A percentile compares a stretch with the other conserved stretches of the same genome.
Conservation (phyloP, 2,113 vertebrate species). For the Cyprinodon brontotheroides region DNA sequence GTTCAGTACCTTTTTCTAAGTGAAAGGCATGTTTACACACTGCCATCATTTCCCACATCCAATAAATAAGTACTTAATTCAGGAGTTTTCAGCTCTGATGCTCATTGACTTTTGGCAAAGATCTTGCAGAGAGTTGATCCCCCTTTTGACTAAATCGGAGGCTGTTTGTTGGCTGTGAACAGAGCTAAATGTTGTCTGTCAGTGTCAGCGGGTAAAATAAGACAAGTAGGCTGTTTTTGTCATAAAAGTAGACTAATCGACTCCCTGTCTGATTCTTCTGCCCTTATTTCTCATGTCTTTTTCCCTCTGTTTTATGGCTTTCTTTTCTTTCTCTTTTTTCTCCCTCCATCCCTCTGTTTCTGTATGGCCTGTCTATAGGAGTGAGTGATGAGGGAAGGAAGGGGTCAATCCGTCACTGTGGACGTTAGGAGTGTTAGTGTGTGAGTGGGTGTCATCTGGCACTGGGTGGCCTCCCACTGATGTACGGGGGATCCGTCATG, state of each 20-base stretch:
- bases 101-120: background rate
- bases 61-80: background rate
- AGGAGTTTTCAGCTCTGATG: background rate
- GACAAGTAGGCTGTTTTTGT: background rate
- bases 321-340: background rate
- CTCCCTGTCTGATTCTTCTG: background rate
- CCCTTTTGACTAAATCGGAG: background rate
- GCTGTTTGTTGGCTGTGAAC: constrained; percentile 6
- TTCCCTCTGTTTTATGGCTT: background rate
- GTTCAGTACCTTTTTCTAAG: background rate
- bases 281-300: background rate
- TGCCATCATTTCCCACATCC: background rate
- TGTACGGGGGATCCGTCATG: constrained; percentile 67
- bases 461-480: constrained; percentile 59
- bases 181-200: constrained; percentile 22
- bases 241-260: background rate
- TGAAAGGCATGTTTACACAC: too few relatives aligned
- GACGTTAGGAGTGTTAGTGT: constrained; percentile 31
- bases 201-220: constrained; percentile 28
- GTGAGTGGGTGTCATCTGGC: constrained; percentile 50
- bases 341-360: constrained; percentile 7
- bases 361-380: constrained; percentile 20
- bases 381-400: constrained; percentile 57
- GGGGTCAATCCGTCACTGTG: constrained; percentile 57
- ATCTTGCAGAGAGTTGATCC: background rate